A percentile compares a stretch with the other conserved stretches of the same genome.
Evolutionary conservation across 2,113 vertebrate genomes (phyloP).

Genomic region (Myotis lucifugus): DNA sequence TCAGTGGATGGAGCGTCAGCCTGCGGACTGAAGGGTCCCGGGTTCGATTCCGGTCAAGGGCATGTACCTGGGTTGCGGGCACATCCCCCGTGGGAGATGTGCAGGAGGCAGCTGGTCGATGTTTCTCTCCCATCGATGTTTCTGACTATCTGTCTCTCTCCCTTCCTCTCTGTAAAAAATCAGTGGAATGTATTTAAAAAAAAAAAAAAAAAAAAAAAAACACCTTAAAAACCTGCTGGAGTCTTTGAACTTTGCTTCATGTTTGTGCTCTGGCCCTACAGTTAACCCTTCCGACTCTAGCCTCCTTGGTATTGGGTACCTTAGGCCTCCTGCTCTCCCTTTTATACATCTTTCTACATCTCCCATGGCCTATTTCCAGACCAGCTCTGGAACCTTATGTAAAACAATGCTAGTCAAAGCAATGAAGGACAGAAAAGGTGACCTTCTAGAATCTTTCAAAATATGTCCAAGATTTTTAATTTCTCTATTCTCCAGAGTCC

Average conservation of each 20-base stretch:
- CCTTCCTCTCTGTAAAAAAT: too few relatives aligned
- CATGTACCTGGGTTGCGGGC: too few relatives aligned
- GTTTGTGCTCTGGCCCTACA: neutral
- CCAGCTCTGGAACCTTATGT: neutral
- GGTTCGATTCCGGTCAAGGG: too few relatives aligned
- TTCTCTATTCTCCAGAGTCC: neutral
- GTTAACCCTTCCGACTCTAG: neutral
- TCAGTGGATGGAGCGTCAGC: too few relatives aligned
- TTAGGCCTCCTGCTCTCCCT: neutral
- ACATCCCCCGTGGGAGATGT: too few relatives aligned
- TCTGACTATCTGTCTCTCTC: too few relatives aligned
- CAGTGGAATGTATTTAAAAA: too few relatives aligned
- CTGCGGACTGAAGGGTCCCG: too few relatives aligned
- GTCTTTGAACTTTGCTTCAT: constrained; percentile 32
- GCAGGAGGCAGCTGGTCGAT: too few relatives aligned
- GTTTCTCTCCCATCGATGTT: too few relatives aligned
- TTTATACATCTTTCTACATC: constrained; percentile 4
- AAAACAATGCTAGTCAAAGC: constrained; percentile 31
- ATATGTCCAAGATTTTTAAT: constrained; percentile 20
- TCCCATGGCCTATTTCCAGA: constrained; percentile 24
- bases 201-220: too few relatives aligned
- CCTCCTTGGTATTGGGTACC: neutral
- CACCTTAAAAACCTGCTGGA: constrained; percentile 2
- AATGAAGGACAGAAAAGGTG: neutral
- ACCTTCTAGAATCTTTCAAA: neutral